A percentile compares a stretch with the other conserved stretches of the same genome.
phyloP scores from a whole-genome alignment of 1,140 invertebrate species.

The Sycophila sp. region DNA sequence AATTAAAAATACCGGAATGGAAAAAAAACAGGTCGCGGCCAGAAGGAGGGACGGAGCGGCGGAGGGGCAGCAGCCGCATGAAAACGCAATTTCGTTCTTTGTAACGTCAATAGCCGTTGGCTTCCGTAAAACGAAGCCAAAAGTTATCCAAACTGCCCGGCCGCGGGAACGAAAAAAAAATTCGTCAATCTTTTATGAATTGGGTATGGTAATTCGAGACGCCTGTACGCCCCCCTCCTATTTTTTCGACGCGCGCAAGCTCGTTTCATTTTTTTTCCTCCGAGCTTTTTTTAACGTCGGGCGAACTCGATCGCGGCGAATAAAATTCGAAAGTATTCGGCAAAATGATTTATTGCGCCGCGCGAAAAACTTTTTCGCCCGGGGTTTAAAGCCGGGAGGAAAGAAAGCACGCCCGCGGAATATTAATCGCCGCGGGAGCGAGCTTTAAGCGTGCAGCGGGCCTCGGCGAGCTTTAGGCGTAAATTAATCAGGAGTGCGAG shows the following conservation, averaged over 20 bases:
- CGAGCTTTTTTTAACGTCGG: background rate
- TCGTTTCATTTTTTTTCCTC: background rate
- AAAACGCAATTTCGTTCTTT: conserved; percentile 21
- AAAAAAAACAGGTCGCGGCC: conserved; percentile 8
- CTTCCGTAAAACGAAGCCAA: background rate
- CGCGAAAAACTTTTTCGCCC: background rate
- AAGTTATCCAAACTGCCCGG: background rate
- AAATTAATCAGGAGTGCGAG: conserved; percentile 21
- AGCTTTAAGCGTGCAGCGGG: conserved; percentile 11
- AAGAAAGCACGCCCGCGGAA: conserved; percentile 17
- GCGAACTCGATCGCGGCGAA: background rate
- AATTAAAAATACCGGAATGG: conserved; percentile 21
- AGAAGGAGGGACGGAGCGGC: no score
- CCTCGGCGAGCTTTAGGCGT: conserved; percentile 14
- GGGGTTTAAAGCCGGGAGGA: no score
- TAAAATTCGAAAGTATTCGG: background rate
- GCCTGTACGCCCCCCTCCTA: no score
- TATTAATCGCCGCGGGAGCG: conserved; percentile 28
- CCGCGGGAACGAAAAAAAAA: background rate
- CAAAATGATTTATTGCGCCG: conserved; percentile 18
- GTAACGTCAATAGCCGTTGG: background rate
- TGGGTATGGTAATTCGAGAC: conserved; percentile 19
- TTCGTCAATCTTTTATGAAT: conserved; percentile 30
- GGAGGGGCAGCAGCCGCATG: no score
- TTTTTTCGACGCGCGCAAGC: background rate